Evolutionary conservation across 2,888 invertebrate genomes (phyloP).

Genomic region (Ophioninae sp.): DNA sequence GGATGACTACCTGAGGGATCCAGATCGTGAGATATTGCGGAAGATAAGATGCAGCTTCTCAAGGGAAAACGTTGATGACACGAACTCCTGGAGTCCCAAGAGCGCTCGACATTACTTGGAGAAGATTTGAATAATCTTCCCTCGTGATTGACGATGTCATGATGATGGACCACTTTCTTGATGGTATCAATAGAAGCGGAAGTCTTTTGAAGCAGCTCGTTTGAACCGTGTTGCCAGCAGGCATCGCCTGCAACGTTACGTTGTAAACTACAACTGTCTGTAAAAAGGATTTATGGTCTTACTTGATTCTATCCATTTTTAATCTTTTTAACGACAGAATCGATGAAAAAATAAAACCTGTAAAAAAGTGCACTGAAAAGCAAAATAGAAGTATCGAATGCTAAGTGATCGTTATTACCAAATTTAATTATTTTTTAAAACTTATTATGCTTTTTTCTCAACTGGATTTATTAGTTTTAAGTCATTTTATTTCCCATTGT

Average conservation of each 20-base stretch:
- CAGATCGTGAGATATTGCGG: background rate
- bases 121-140: constrained; percentile 21
- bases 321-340: no score
- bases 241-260: background rate
- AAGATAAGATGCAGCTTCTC: background rate
- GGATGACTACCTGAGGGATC: background rate
- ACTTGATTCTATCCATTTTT: no score
- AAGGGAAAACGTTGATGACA: background rate
- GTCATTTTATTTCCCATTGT: no score
- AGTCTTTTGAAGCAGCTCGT: constrained; percentile 6
- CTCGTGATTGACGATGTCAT: constrained; percentile 14
- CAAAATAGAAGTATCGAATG: no score
- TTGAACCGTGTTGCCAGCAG: background rate
- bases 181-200: background rate
- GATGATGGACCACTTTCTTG: background rate
- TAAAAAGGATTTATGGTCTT: background rate
- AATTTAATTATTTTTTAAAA: no score
- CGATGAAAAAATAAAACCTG: no score
- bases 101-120: constrained; percentile 5
- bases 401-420: no score
- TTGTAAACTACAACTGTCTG: background rate
- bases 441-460: no score
- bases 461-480: no score
- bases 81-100: background rate
- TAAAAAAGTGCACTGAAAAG: no score